Evolutionary conservation across 2,888 invertebrate genomes (phyloP), one percentile per base, ranked within the genome.

Genomic region (Oxystoma pomonae): DNA sequence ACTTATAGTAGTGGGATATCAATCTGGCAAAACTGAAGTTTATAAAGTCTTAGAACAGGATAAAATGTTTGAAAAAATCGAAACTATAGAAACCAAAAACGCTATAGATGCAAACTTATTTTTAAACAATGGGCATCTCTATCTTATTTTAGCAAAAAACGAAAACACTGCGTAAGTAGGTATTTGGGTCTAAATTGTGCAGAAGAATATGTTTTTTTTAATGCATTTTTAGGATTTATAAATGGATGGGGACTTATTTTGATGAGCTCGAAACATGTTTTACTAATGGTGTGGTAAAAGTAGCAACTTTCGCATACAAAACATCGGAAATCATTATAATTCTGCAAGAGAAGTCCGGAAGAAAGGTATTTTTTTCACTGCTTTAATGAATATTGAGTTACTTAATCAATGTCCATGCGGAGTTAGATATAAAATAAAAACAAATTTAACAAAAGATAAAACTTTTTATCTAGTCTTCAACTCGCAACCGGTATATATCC

Each of bases 151-250:
- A 20, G 56, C 69, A 1, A 72, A 67, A 55, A 71, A 69, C 61
- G 65, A 67, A 58, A 58, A 60, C 53, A 66, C 71, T 19, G 66
- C 68, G 77, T 76, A 71, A 69, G 72, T 69, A 65, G 17, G 21
- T 60, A 21, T 62, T 62, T 59, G 59, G 9, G 20, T 19, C 53
- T 52, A 20, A 62, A 63, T 21, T 55, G 51, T 50, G 12, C 35
- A 12, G n/a, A n/a, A n/a, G n/a, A n/a, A n/a, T n/a, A n/a, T n/a
- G n/a, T n/a, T n/a, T n/a, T n/a, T n/a, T n/a, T n/a, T n/a, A n/a
- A n/a, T n/a, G n/a, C n/a, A n/a, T n/a, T n/a, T n/a, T 69, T 67
- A 77, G 77, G 17, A 62, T 77, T 62, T 77, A 75, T 65, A 74
- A 75, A 67, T 77, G 76, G 74, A 58, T 71, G 9, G 72, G 69